These are phyloP conservation scores for Danio rerio DNA, from an alignment of 2,113 vertebrate genomes.

Conservation along the genomic window DNA sequence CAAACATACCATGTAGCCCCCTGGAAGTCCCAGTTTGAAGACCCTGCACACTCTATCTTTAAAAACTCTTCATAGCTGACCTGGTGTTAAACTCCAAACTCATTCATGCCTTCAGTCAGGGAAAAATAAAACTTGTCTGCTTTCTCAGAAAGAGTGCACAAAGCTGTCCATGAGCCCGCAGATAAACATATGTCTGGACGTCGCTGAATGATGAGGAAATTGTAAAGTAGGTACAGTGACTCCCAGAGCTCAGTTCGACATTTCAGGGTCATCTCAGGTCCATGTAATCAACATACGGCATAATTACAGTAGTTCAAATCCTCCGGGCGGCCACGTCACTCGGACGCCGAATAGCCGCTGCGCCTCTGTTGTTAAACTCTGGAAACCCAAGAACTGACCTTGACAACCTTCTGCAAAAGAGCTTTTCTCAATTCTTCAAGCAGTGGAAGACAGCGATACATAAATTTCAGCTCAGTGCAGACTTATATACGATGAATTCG, in stretches of 20 bases:
- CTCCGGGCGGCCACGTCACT: constrained; percentile 10
- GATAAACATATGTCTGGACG: constrained; percentile 17
- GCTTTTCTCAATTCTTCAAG: background rate
- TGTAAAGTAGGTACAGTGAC: constrained; percentile 40
- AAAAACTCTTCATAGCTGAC: background rate
- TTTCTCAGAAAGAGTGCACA: constrained; percentile 17
- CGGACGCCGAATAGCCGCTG: constrained; percentile 20
- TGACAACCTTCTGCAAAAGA: constrained; percentile 12
- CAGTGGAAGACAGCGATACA: background rate
- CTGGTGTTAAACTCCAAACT: background rate
- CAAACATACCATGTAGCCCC: background rate
- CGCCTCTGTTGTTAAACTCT: constrained; percentile 23
- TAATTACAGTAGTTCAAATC: constrained; percentile 53
- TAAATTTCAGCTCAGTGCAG: background rate
- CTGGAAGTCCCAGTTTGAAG: background rate
- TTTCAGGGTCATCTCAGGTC: constrained; percentile 49
- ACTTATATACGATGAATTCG: background rate
- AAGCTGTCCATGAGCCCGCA: constrained; percentile 7
- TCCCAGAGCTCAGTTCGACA: constrained; percentile 5
- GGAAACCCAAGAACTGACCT: constrained; percentile 16
- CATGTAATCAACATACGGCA: constrained; percentile 37
- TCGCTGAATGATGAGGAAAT: constrained; percentile 46
- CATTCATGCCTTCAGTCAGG: constrained; percentile 4
- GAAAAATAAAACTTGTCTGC: constrained; percentile 29
- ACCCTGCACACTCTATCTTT: background rate